A percentile compares a stretch with the other conserved stretches of the same genome.
These are phyloP conservation scores for Carollia perspicillata DNA, from an alignment of 2,113 vertebrate genomes.

Conservation along the genomic window DNA sequence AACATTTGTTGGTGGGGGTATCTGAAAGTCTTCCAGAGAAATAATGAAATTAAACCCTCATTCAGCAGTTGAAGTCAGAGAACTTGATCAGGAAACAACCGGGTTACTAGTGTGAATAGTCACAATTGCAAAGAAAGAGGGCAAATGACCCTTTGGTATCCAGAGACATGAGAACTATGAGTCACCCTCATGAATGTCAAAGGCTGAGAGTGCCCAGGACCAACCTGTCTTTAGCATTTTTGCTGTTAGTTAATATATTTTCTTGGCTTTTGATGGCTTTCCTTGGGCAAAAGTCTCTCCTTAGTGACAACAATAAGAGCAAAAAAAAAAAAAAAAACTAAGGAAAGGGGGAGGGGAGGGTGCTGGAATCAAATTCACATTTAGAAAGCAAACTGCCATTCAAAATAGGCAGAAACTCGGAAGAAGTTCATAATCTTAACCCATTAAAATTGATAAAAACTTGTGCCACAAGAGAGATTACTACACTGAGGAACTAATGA, in stretches of 20 bases:
- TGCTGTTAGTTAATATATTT: conserved; percentile 17
- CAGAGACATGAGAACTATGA: conserved; percentile 58
- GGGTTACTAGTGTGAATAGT: conserved; percentile 68
- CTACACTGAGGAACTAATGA: neutral
- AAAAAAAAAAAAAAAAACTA: neutral
- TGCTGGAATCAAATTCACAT: neutral
- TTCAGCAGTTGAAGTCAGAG: neutral
- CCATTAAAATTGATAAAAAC: conserved; percentile 4
- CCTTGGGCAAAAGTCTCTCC: neutral
- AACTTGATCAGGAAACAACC: conserved; percentile 63
- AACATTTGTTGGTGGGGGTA: conserved; percentile 2
- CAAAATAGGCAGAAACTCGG: neutral
- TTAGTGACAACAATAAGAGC: neutral
- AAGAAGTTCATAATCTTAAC: neutral
- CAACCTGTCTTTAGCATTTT: conserved; percentile 53
- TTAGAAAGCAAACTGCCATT: neutral
- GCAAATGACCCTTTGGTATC: conserved; percentile 36
- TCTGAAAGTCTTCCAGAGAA: conserved; percentile 36
- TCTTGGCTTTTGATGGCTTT: neutral
- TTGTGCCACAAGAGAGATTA: neutral
- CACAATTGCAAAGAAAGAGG: conserved; percentile 69
- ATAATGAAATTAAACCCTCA: conserved; percentile 29
- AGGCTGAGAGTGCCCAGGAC: conserved; percentile 57
- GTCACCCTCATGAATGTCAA: conserved; percentile 66
- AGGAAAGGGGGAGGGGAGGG: neutral